Base-by-base conservation (phyloP, 2,113 vertebrate species). In the Oryzias javanicus region DNA sequence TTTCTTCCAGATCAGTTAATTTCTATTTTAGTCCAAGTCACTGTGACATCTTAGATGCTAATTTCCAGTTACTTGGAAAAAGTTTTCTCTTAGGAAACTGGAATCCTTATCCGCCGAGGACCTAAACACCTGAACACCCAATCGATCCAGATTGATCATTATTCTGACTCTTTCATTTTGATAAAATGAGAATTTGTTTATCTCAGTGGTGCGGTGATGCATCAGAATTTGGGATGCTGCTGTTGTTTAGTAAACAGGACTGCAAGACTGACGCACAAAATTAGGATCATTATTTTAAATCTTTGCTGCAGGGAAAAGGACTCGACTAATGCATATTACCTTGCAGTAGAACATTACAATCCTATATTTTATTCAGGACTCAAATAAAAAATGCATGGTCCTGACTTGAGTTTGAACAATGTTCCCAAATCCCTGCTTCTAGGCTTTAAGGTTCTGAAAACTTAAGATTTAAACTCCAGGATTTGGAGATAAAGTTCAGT, bases 371-470 rank as follows among this genome's bases (percentile, higher is more conserved):
- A 58, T 64, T 65, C 67, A 69, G 15, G 27, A 49, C 13, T 42
- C 68, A 45, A 46, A 78, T 82, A 63, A 79, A 86, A 82, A 62
- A 82, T 81, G 55, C 41, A 76, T 68, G 54, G 24, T 64, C 62
- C 46, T 50, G 48, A 48, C 42, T 42, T 41, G 6, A 22, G 24
- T 40, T 29, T 55, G 16, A 25, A 22, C 20, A 57, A 16, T 17
- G 45, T 49, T 18, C 42, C 35, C 40, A 5, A 25, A 35, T 40
- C 5, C 48, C 24, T 14, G 29, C 20, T 35, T 40, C 35, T 1
- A 50, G 14, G 4, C 46, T 47, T 47, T 12, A 19, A 4, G 46
- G 7, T 6, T 18, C 12, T 47, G 0, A 20, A 48, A 35, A 50
- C 16, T 35, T 42, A 40, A 40, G 16, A 61, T 61, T 61, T 61